Percentiles rank a stretch among this genome's conserved stretches.
These are phyloP conservation scores for Platysteira castanea DNA, from an alignment of 2,113 vertebrate species.

Conservation along the genomic window DNA sequence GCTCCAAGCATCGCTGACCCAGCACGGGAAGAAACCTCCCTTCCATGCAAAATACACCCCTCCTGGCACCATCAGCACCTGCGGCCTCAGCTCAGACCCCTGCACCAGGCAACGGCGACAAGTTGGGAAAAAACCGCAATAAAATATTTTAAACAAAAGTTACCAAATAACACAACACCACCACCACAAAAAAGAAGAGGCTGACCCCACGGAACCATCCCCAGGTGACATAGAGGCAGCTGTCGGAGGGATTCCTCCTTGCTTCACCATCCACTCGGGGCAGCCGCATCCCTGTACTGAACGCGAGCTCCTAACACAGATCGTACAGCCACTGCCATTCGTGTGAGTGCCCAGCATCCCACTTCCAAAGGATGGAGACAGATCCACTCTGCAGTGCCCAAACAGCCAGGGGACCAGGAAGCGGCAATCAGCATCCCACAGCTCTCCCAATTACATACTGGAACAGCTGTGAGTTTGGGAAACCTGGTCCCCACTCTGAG, in stretches of 20 bases:
- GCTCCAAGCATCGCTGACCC: too few relatives aligned
- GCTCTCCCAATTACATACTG: neutral
- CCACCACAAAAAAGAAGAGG: too few relatives aligned
- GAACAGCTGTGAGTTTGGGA: neutral
- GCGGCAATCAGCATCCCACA: neutral
- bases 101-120: fast-evolving
- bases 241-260: too few relatives aligned
- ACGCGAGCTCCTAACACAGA: fast-evolving
- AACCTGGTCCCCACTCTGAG: neutral
- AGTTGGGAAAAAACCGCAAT: neutral
- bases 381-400: fast-evolving
- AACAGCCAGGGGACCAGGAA: fast-evolving
- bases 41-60: fast-evolving
- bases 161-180: neutral
- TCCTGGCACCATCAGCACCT: neutral
- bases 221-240: fast-evolving
- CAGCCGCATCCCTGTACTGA: neutral
- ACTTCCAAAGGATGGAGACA: neutral
- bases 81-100: neutral
- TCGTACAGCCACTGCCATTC: fast-evolving
- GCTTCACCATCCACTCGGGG: fast-evolving
- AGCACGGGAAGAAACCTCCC: too few relatives aligned
- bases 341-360: fast-evolving
- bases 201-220: fast-evolving
- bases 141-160: neutral